These are phyloP conservation scores for Enteromius paludinosus DNA, from an alignment of 2,797 vertebrate genomes.

Conservation along the genomic window DNA sequence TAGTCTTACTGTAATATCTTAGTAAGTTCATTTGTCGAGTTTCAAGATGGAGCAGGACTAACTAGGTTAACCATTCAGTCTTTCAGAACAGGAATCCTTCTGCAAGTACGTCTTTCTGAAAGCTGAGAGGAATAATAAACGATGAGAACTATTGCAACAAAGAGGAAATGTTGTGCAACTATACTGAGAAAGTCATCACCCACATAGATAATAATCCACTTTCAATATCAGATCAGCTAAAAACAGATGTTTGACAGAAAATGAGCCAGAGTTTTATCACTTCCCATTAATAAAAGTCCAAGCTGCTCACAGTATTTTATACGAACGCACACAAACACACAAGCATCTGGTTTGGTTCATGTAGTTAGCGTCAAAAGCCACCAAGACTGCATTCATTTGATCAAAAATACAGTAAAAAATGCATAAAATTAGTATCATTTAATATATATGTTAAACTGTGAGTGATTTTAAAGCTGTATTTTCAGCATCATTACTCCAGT, in stretches of 20 bases:
- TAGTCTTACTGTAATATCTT: not conserved
- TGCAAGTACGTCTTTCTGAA: not conserved
- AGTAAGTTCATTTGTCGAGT: not conserved
- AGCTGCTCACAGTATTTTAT: not conserved
- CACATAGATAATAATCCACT: not conserved
- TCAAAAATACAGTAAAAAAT: not conserved
- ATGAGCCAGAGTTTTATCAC: not conserved
- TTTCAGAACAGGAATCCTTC: not conserved
- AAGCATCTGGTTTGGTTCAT: no score
- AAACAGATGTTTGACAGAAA: slow-evolving; percentile 9
- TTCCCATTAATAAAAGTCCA: not conserved
- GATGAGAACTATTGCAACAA: not conserved
- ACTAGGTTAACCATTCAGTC: not conserved
- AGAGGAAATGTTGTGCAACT: not conserved
- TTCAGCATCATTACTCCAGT: not conserved
- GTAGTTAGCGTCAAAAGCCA: not conserved
- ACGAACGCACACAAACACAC: not conserved
- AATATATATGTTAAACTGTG: not conserved
- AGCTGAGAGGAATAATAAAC: not conserved
- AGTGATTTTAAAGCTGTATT: no score
- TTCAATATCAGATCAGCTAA: not conserved
- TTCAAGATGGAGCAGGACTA: not conserved
- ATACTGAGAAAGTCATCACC: not conserved
- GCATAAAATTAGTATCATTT: not conserved
- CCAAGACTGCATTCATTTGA: not conserved